Percentiles rank a stretch among this genome's conserved stretches.
phyloP scores from a whole-genome alignment of 2,113 vertebrate species.

The Psettodes erumei region DNA sequence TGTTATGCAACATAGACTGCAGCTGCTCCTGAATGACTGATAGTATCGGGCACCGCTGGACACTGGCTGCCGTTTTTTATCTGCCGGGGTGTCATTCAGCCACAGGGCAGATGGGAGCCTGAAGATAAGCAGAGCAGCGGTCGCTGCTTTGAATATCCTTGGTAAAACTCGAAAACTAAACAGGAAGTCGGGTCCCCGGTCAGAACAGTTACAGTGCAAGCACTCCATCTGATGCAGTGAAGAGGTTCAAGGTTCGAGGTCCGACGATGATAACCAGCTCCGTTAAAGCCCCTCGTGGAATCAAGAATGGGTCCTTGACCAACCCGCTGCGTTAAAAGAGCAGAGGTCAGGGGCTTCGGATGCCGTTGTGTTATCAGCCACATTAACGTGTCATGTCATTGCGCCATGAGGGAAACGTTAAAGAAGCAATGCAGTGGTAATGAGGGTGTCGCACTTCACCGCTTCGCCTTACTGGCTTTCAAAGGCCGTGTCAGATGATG shows the following conservation, averaged over 20 bases:
- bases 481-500: no score
- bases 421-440: neutral
- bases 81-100: constrained; percentile 59
- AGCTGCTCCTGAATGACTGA: constrained; percentile 53
- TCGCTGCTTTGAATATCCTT: constrained; percentile 13
- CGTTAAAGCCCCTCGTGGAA: neutral
- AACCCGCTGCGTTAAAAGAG: neutral
- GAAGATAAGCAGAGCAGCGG: constrained; percentile 26
- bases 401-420: neutral
- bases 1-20: constrained; percentile 32
- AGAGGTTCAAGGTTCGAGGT: neutral
- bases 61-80: constrained; percentile 59
- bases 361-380: neutral
- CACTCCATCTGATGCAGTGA: neutral
- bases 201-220: neutral
- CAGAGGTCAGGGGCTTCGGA: neutral
- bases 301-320: neutral
- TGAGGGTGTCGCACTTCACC: neutral
- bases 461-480: no score
- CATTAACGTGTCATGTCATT: neutral
- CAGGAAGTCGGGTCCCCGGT: neutral
- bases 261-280: neutral
- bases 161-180: neutral
- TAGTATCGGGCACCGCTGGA: constrained; percentile 43
- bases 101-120: neutral